Percentiles rank a stretch among this genome's conserved stretches.
Conservation (phyloP, 2,888 invertebrate species). For the Kuschelorhynchus macadamiae region DNA sequence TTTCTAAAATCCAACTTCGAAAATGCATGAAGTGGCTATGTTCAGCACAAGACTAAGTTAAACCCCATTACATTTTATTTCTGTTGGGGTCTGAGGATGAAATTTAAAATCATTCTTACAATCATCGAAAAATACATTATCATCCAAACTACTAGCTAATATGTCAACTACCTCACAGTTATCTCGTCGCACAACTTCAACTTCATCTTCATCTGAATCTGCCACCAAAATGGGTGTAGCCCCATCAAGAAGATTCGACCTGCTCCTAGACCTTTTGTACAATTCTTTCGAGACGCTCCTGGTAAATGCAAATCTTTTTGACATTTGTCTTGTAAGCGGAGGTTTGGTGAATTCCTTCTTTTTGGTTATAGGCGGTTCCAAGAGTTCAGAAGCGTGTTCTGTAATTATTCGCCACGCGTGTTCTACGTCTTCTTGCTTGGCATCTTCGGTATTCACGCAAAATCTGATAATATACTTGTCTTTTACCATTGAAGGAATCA, state of each 20-base stretch:
- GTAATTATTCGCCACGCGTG: slow-evolving; percentile 77
- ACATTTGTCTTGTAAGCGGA: slow-evolving; percentile 70
- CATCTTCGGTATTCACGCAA: slow-evolving; percentile 85
- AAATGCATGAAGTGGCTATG: no score
- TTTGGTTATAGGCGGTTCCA: slow-evolving; percentile 66
- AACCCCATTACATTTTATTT: slow-evolving; percentile 57
- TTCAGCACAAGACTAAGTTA: slow-evolving; percentile 41
- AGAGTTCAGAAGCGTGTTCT: slow-evolving; percentile 73
- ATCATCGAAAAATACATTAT: slow-evolving; percentile 58
- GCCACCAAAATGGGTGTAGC: slow-evolving; percentile 73
- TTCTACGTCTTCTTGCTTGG: slow-evolving; percentile 80
- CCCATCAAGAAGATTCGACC: slow-evolving; percentile 71
- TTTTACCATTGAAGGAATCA: slow-evolving; percentile 86
- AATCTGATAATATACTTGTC: slow-evolving; percentile 83
- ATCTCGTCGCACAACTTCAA: slow-evolving; percentile 30
- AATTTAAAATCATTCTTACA: slow-evolving; percentile 55
- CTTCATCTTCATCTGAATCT: slow-evolving; percentile 65
- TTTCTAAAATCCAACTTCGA: no score
- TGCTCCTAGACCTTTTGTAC: slow-evolving; percentile 70
- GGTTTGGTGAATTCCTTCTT: slow-evolving; percentile 67
- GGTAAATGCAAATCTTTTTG: slow-evolving; percentile 73
- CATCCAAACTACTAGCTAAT: slow-evolving; percentile 55
- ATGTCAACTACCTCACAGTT: slow-evolving; percentile 57
- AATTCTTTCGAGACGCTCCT: slow-evolving; percentile 72
- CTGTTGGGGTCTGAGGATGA: slow-evolving; percentile 49